phyloP scores from a whole-genome alignment of 2,797 vertebrate species.

The Apogon hyalosoma region DNA sequence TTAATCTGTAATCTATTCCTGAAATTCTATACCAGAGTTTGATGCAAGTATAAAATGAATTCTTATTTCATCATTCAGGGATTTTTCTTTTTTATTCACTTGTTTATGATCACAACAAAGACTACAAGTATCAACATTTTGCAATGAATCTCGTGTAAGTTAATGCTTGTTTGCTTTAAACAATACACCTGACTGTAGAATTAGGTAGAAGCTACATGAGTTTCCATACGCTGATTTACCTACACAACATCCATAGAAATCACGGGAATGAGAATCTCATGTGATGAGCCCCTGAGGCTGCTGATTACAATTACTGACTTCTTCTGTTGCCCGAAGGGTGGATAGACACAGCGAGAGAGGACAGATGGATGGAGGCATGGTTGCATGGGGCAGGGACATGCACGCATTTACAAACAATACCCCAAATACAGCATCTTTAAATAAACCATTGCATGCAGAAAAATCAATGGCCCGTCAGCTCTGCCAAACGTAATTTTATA shows the following conservation, averaged over 20 bases:
- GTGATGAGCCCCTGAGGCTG: slow-evolving; percentile 45
- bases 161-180: slow-evolving; percentile 13
- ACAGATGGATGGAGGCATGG: neutral
- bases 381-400: slow-evolving; percentile 1
- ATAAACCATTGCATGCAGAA: slow-evolving; percentile 3
- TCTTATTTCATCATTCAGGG: neutral
- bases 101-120: slow-evolving; percentile 9
- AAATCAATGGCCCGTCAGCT: neutral
- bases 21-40: neutral
- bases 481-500: neutral
- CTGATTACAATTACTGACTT: slow-evolving; percentile 56
- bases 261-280: slow-evolving; percentile 58
- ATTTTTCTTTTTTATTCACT: slow-evolving; percentile 15
- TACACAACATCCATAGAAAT: slow-evolving; percentile 42
- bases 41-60: slow-evolving; percentile 4
- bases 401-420: slow-evolving; percentile 21
- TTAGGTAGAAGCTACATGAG: slow-evolving; percentile 15
- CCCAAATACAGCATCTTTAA: neutral
- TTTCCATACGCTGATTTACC: slow-evolving; percentile 23
- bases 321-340: slow-evolving; percentile 31
- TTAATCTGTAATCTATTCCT: slow-evolving; percentile 39
- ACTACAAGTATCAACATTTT: slow-evolving; percentile 24
- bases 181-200: slow-evolving; percentile 34
- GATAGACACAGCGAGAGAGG: neutral
- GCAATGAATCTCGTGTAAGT: slow-evolving; percentile 15